Conservation (phyloP, 2,797 vertebrate species). For the Phoebastria nigripes region DNA sequence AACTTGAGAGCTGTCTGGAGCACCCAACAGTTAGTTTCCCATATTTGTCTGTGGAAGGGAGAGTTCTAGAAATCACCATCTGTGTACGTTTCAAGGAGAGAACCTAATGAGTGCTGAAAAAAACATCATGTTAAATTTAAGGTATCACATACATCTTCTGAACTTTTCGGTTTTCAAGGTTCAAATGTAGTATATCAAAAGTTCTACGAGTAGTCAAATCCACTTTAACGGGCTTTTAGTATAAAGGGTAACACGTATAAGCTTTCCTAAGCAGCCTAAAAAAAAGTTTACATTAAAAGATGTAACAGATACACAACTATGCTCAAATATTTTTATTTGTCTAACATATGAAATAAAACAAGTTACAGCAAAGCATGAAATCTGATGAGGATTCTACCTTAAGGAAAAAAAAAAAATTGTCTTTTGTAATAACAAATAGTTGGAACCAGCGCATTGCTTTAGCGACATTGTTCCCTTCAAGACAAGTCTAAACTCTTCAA, state of each 20-base stretch:
- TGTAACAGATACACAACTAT: conserved; percentile 27
- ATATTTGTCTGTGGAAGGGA: background rate
- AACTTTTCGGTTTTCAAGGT: background rate
- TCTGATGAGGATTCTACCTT: conserved; percentile 77
- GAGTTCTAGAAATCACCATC: background rate
- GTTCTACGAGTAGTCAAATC: background rate
- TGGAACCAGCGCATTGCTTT: conserved; percentile 72
- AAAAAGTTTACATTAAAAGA: conserved; percentile 13
- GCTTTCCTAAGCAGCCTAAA: conserved; percentile 14
- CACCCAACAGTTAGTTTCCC: background rate
- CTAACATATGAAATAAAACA: conserved; percentile 72
- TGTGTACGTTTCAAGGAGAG: rapidly evolving
- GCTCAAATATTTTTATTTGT: conserved; percentile 71
- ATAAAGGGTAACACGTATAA: background rate
- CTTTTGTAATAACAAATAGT: conserved; percentile 79
- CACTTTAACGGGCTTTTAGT: background rate
- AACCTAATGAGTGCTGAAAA: background rate
- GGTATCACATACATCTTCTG: background rate
- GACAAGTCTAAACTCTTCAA: conserved; percentile 90
- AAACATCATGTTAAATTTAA: background rate
- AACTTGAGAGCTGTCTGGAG: background rate
- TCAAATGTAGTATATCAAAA: background rate
- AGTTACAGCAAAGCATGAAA: conserved; percentile 80
- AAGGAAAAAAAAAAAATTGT: conserved; percentile 70
- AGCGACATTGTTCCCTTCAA: conserved; percentile 79